phyloP scores from a whole-genome alignment of 1,140 invertebrate species.

The Drusus annulatus region DNA sequence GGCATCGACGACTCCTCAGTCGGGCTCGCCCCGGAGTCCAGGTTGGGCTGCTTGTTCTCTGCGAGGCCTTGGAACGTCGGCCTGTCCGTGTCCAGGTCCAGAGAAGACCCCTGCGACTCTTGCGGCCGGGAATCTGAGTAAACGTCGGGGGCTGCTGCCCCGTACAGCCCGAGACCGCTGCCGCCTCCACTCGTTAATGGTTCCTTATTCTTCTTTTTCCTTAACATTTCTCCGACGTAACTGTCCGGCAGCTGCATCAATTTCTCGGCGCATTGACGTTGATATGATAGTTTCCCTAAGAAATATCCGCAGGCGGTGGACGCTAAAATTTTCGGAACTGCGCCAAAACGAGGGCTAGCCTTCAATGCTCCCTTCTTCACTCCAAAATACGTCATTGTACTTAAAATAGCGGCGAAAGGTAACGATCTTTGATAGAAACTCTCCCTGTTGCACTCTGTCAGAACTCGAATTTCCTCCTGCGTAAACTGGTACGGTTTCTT shows the following conservation, averaged over 20 bases:
- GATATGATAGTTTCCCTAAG: slow-evolving; percentile 79
- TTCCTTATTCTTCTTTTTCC: slow-evolving; percentile 18
- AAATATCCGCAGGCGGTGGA: slow-evolving; percentile 76
- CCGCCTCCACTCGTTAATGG: not conserved
- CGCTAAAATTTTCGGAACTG: slow-evolving; percentile 73
- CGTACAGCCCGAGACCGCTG: slow-evolving; percentile 14
- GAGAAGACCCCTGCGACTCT: slow-evolving; percentile 39
- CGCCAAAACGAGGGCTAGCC: slow-evolving; percentile 71
- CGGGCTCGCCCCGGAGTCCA: not conserved
- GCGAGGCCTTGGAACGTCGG: slow-evolving; percentile 68
- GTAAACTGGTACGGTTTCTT: slow-evolving; percentile 66
- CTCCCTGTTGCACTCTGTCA: slow-evolving; percentile 77
- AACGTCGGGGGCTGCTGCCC: slow-evolving; percentile 37
- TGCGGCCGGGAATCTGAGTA: slow-evolving; percentile 13
- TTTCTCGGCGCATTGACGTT: slow-evolving; percentile 77
- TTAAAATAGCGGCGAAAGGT: slow-evolving; percentile 72
- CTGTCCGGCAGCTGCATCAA: slow-evolving; percentile 75
- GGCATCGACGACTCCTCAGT: not conserved
- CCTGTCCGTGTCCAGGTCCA: slow-evolving; percentile 68
- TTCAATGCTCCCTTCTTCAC: slow-evolving; percentile 69
- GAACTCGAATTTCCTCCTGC: slow-evolving; percentile 73
- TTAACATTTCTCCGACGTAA: slow-evolving; percentile 23
- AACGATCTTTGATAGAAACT: slow-evolving; percentile 77
- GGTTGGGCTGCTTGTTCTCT: slow-evolving; percentile 60
- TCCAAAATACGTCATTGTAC: slow-evolving; percentile 71